A percentile compares a stretch with the other conserved stretches of the same genome.
Conservation (phyloP, 2,888 invertebrate genomes). For the Epirrhoe tristata region DNA sequence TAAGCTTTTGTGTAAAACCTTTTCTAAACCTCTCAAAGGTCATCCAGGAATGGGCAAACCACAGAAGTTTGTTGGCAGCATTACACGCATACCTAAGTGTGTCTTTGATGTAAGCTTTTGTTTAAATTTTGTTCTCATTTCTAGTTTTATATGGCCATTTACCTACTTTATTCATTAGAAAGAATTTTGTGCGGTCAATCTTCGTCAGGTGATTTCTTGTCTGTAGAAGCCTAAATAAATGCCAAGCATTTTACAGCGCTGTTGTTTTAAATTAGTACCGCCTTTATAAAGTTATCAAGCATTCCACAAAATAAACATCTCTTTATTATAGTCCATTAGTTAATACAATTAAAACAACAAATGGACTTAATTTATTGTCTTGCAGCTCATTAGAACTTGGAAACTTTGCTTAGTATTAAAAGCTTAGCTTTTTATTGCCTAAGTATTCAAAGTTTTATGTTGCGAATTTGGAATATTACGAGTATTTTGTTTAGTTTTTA, state of each 20-base stretch:
- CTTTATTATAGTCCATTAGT: conserved; percentile 33
- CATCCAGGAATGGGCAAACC: too few species aligned
- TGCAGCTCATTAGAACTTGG: conserved; percentile 35
- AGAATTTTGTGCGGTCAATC: neutral
- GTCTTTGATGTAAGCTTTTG: too few species aligned
- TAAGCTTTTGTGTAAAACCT: too few species aligned
- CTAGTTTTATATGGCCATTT: too few species aligned
- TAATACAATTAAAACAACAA: conserved; percentile 31
- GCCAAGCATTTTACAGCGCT: neutral
- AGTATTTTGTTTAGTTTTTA: neutral
- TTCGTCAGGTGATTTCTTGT: neutral
- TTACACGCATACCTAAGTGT: too few species aligned
- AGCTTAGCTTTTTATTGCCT: conserved; percentile 15
- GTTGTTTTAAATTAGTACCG: conserved; percentile 18
- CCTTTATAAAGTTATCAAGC: conserved; percentile 22
- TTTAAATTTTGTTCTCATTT: too few species aligned
- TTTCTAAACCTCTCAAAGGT: too few species aligned
- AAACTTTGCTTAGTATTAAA: conserved; percentile 38
- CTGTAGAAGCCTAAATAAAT: neutral
- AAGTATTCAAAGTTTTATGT: neutral
- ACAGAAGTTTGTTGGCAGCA: too few species aligned
- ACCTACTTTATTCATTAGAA: too few species aligned
- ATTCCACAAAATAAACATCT: conserved; percentile 27
- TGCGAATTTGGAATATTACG: neutral
- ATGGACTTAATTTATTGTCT: conserved; percentile 40